Percentiles rank a stretch among this genome's conserved stretches.
These are phyloP conservation scores for Trilocha varians DNA, from an alignment of 2,888 invertebrate genomes.

Conservation along the genomic window DNA sequence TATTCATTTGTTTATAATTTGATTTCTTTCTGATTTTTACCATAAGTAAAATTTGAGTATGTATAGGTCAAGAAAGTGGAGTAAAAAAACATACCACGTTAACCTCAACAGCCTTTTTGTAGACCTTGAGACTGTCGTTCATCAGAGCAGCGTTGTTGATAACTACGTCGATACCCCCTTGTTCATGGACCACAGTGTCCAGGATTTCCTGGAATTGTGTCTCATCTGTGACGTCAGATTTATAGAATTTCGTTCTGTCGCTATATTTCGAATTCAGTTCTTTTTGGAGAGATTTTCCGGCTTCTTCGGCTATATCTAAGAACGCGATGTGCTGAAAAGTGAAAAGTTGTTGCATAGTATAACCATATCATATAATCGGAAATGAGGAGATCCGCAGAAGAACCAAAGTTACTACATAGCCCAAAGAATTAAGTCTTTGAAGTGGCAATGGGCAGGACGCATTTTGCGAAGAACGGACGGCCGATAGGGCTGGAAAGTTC, in stretches of 20 bases:
- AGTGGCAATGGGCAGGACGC: no score
- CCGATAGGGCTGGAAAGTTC: no score
- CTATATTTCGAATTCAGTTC: constrained; percentile 31
- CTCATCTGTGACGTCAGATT: constrained; percentile 39
- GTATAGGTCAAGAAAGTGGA: no score
- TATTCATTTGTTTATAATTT: no score
- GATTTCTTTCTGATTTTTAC: no score
- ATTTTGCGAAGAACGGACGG: no score
- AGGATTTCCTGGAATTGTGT: constrained; percentile 24
- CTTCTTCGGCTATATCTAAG: constrained; percentile 28
- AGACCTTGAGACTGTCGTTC: constrained; percentile 27
- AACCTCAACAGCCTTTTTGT: constrained; percentile 30
- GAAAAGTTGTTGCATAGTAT: neutral
- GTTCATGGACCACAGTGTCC: constrained; percentile 21
- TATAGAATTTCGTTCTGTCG: constrained; percentile 28
- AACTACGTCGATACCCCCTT: constrained; percentile 32
- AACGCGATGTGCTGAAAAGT: constrained; percentile 30
- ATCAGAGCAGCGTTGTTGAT: constrained; percentile 38
- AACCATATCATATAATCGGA: no score
- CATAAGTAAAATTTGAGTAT: no score
- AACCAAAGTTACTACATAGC: no score
- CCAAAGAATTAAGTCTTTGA: no score
- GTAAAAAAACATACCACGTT: constrained; percentile 39
- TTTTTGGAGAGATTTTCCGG: constrained; percentile 24
- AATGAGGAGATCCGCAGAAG: no score